These are phyloP conservation scores for Thymelicus sylvestris DNA, from an alignment of 2,888 invertebrate genomes.

Conservation along the genomic window DNA sequence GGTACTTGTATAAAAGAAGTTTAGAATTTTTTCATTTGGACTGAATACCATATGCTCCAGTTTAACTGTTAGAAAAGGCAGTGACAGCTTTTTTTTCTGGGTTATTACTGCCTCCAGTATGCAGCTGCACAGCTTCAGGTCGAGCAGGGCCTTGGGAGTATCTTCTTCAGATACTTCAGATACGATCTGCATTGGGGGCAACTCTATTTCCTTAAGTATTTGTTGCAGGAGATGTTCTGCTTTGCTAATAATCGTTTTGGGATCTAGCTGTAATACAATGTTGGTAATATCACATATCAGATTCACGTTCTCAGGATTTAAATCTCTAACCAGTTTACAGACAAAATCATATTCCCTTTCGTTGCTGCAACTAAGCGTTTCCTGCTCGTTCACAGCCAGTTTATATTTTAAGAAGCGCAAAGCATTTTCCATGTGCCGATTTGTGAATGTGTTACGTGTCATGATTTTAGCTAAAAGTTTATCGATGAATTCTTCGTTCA, in stretches of 20 bases:
- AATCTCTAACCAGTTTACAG: slow-evolving; percentile 57
- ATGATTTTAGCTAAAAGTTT: slow-evolving; percentile 64
- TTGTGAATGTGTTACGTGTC: slow-evolving; percentile 54
- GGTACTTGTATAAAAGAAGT: slow-evolving; percentile 64
- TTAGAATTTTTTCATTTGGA: slow-evolving; percentile 58
- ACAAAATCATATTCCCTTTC: slow-evolving; percentile 64
- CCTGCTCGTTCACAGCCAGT: slow-evolving; percentile 67
- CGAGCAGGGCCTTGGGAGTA: slow-evolving; percentile 45
- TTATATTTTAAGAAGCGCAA: slow-evolving; percentile 73
- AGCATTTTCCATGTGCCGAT: slow-evolving; percentile 61
- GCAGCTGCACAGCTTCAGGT: slow-evolving; percentile 63
- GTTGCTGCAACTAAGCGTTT: slow-evolving; percentile 70
- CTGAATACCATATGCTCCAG: slow-evolving; percentile 61
- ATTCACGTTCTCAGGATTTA: slow-evolving; percentile 57
- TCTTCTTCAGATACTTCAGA: slow-evolving; percentile 34
- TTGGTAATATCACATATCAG: slow-evolving; percentile 63
- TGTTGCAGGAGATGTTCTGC: slow-evolving; percentile 78
- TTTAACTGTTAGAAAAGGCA: slow-evolving; percentile 62
- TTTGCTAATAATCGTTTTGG: slow-evolving; percentile 58
- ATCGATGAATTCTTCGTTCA: slow-evolving; percentile 74
- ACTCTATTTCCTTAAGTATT: slow-evolving; percentile 58
- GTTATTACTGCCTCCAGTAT: slow-evolving; percentile 61
- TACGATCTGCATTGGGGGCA: slow-evolving; percentile 37
- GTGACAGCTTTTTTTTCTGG: slow-evolving; percentile 50
- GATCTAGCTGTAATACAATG: slow-evolving; percentile 60